Percentiles rank a stretch among this genome's conserved stretches.
These are phyloP conservation scores for Gymnocheta viridis DNA, from an alignment of 2,888 invertebrate species.

Conservation along the genomic window DNA sequence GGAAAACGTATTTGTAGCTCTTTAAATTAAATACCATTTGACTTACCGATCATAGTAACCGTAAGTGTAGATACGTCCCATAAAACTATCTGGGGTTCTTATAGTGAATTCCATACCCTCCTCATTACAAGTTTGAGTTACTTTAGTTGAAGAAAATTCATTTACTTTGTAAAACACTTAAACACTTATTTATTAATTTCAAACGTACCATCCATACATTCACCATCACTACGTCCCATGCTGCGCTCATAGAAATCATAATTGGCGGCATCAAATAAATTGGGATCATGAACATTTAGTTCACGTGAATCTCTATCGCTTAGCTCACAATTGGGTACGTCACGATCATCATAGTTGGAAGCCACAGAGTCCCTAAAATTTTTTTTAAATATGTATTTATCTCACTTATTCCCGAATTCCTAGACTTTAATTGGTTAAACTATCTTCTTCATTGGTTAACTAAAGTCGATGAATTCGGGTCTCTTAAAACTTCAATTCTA, in stretches of 20 bases:
- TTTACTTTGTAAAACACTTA: conserved; percentile 9
- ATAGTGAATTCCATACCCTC: conserved; percentile 97
- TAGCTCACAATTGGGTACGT: conserved; percentile 89
- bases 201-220: conserved; percentile 91
- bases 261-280: conserved; percentile 92
- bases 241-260: conserved; percentile 94
- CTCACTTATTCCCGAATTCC: too few relatives aligned
- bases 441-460: too few relatives aligned
- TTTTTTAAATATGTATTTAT: background rate
- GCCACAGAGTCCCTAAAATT: conserved; percentile 83
- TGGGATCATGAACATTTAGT: conserved; percentile 91
- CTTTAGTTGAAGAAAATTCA: conserved; percentile 82
- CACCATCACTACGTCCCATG: conserved; percentile 87
- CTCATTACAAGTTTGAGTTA: conserved; percentile 94
- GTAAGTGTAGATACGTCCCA: conserved; percentile 94
- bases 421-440: too few relatives aligned
- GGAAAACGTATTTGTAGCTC: too few relatives aligned
- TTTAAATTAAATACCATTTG: background rate
- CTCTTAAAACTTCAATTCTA: background rate
- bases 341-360: conserved; percentile 85
- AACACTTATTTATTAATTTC: background rate
- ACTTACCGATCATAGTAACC: conserved; percentile 90
- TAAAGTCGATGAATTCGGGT: too few relatives aligned
- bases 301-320: conserved; percentile 93
- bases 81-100: conserved; percentile 93